These are phyloP conservation scores for Idaea straminata DNA, from an alignment of 2,888 invertebrate species.

Conservation along the genomic window DNA sequence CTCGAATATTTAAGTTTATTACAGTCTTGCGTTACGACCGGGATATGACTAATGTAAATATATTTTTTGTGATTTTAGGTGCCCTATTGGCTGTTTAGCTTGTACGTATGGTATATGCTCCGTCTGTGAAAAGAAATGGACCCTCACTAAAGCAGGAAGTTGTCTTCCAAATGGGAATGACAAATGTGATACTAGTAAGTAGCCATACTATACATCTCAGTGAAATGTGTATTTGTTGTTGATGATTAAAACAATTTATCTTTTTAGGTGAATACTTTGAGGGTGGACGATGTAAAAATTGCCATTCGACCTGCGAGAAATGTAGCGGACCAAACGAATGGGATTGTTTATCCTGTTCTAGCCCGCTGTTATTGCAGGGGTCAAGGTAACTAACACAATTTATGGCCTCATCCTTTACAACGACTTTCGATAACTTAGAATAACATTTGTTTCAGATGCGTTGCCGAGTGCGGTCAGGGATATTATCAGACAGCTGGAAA, in stretches of 20 bases:
- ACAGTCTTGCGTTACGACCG: constrained; percentile 9
- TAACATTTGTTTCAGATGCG: constrained; percentile 78
- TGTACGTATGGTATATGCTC: constrained; percentile 87
- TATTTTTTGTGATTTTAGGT: constrained; percentile 60
- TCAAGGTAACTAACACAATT: constrained; percentile 63
- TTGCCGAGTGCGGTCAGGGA: constrained; percentile 88
- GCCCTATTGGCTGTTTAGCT: constrained; percentile 88
- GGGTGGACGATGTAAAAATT: constrained; percentile 87
- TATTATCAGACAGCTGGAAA: constrained; percentile 86
- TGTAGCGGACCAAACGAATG: constrained; percentile 90
- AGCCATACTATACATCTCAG: constrained; percentile 13
- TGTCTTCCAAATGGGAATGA: constrained; percentile 88
- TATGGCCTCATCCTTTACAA: constrained; percentile 38
- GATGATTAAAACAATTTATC: constrained; percentile 30
- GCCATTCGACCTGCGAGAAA: constrained; percentile 91
- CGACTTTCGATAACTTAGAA: constrained; percentile 3
- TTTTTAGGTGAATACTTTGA: constrained; percentile 87
- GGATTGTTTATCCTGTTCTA: constrained; percentile 88
- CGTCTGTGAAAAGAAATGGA: constrained; percentile 87
- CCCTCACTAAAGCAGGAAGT: constrained; percentile 85
- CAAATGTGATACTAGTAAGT: constrained; percentile 87
- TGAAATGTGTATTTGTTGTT: constrained; percentile 35
- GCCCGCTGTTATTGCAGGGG: constrained; percentile 86
- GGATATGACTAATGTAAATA: constrained; percentile 9
- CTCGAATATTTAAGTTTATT: constrained; percentile 16